Evolutionary conservation across 2,888 invertebrate species (phyloP), one percentile per base, ranked within the genome.

Genomic region (Netelia fuscicornis): DNA sequence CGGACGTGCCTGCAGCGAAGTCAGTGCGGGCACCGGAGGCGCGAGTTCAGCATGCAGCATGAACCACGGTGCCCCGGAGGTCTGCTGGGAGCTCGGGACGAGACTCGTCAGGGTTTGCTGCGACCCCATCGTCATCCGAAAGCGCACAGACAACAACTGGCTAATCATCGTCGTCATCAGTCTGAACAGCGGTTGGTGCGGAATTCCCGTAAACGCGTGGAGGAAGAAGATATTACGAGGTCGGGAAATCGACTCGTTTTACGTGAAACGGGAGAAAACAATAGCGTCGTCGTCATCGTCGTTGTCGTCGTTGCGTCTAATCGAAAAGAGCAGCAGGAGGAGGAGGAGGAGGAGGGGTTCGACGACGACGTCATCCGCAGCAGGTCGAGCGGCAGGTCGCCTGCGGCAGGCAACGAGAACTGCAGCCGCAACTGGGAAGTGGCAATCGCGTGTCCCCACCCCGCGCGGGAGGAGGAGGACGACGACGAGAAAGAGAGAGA

Each of bases 41-140:
- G 84, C 74, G 62, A 78, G 91, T 90, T 89, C 92, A 93, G 92
- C 91, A 93, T 93, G 93, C 93, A 93, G 93, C 92, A 93, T 93
- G 93, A 93, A 91, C 93, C 92, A 90, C 92, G 91, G 91, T 90
- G 90, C 89, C 92, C 91, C 89, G 91, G 81, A 84, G 84, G 87
- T 80, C 85, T 91, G 91, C 88, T 91, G 91, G 92, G 92, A 93
- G 92, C 91, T 91, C 90, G 91, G 88, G 92, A 92, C 90, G 92
- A 92, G 92, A 90, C 91, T 92, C 90, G 90, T 90, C 92, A 92
- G 92, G 92, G 90, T 90, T 90, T 91, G 81, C 81, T 79, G 82
- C 79, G 83, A 80, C 58, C 72, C 58, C 84, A 72, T 70, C 74
- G 79, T 76, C 81, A 81, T 79, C 81, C 68, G 48, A 79, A 82